Conservation (phyloP, 1,140 invertebrate genomes). For the Heliconius hewitsoni region DNA sequence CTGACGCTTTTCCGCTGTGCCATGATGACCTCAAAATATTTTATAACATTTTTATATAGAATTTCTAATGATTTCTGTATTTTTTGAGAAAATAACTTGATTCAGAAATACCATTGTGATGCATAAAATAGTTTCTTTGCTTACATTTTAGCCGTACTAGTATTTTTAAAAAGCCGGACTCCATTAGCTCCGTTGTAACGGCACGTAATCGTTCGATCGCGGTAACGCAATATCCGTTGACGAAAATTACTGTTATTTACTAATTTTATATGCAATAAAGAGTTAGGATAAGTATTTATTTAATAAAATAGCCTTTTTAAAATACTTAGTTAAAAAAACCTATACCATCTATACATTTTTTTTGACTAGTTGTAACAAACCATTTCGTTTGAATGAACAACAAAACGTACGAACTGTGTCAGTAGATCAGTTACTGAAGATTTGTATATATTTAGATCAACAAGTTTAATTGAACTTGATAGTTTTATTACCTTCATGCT, state of each 20-base stretch:
- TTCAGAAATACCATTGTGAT: not conserved
- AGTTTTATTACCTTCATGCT: too few species aligned
- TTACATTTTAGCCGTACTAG: not conserved
- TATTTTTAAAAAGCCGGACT: constrained; percentile 15
- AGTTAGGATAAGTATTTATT: not conserved
- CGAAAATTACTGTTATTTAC: constrained; percentile 3
- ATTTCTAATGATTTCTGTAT: not conserved
- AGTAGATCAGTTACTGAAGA: too few species aligned
- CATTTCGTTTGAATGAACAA: too few species aligned
- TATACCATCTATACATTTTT: too few species aligned
- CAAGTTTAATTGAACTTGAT: too few species aligned
- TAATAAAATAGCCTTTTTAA: not conserved
- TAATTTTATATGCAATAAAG: not conserved
- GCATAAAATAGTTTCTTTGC: not conserved
- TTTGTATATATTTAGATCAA: too few species aligned
- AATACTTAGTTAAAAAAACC: too few species aligned
- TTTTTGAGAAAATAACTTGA: not conserved
- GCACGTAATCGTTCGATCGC: constrained; percentile 38
- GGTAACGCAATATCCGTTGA: constrained; percentile 44
- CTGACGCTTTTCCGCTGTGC: too few species aligned
- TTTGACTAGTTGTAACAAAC: too few species aligned
- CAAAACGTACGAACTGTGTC: too few species aligned
- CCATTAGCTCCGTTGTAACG: constrained; percentile 27
- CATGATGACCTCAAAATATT: too few species aligned
- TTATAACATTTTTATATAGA: too few species aligned